Conservation (phyloP, 1,140 invertebrate genomes). For the Philopotamus ludificatus region DNA sequence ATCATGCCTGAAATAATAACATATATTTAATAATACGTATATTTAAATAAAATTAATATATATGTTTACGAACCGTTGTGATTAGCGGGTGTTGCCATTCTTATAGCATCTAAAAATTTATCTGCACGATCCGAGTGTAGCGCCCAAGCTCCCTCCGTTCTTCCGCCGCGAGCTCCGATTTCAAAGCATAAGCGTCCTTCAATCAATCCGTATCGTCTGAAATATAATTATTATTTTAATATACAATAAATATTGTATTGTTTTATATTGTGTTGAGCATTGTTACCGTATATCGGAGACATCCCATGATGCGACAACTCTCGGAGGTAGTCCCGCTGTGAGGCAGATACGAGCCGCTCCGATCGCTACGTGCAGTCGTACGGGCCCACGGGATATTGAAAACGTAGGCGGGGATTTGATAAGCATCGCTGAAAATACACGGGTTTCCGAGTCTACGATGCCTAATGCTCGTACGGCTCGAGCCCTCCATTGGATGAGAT, state of each 20-base stretch:
- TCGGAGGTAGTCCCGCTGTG: constrained; percentile 70
- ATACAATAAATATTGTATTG: too few species aligned
- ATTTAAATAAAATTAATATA: too few species aligned
- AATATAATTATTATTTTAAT: constrained; percentile 21
- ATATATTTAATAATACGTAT: too few species aligned
- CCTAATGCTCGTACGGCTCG: constrained; percentile 81
- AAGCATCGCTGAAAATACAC: constrained; percentile 65
- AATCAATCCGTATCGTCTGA: constrained; percentile 78
- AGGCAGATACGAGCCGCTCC: constrained; percentile 69
- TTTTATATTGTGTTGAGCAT: constrained; percentile 1
- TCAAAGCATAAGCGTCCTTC: constrained; percentile 88
- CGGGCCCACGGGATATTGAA: constrained; percentile 67
- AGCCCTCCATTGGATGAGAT: constrained; percentile 85
- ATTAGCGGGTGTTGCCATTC: constrained; percentile 37
- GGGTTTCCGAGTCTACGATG: constrained; percentile 72
- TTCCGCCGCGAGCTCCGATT: constrained; percentile 81
- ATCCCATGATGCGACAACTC: constrained; percentile 67
- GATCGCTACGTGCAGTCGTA: constrained; percentile 67
- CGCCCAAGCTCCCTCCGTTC: constrained; percentile 77
- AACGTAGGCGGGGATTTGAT: constrained; percentile 67
- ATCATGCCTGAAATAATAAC: too few species aligned
- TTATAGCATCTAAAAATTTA: constrained; percentile 65
- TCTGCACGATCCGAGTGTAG: constrained; percentile 73
- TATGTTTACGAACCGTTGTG: neutral
- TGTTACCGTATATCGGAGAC: constrained; percentile 62